Conservation (phyloP, 1,140 invertebrate species). For the Atta cephalotes region DNA sequence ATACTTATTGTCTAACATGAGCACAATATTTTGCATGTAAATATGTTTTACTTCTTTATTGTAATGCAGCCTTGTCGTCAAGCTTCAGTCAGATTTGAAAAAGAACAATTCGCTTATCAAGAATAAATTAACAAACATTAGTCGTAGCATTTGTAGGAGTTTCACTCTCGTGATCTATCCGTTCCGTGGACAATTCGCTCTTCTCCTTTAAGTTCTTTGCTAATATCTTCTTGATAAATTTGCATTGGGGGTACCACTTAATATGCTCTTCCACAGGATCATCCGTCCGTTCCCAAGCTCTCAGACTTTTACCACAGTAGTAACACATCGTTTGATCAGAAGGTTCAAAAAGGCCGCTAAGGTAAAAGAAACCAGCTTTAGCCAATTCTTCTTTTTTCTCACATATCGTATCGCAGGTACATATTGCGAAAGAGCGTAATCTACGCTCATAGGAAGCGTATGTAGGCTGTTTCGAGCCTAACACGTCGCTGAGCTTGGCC, state of each 20-base stretch:
- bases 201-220: background rate
- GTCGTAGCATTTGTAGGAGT: no score
- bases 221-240: conserved; percentile 88
- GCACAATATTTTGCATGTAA: no score
- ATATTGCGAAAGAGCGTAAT: conserved; percentile 90
- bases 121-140: no score
- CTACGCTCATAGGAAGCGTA: conserved; percentile 89
- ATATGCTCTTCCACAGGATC: conserved; percentile 96
- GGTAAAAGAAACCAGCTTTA: conserved; percentile 96
- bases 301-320: conserved; percentile 93
- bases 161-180: no score
- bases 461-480: conserved; percentile 87
- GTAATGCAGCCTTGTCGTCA: no score
- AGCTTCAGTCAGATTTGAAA: no score
- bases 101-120: no score
- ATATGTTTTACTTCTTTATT: no score
- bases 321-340: conserved; percentile 94
- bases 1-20: no score
- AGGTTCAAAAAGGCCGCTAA: conserved; percentile 80
- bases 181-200: no score
- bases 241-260: conserved; percentile 92
- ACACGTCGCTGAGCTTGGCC: conserved; percentile 78
- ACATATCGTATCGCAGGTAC: conserved; percentile 90
- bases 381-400: conserved; percentile 92
- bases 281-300: conserved; percentile 94